Base-by-base conservation (phyloP, 2,888 invertebrate genomes). In the Myathropa florea region DNA sequence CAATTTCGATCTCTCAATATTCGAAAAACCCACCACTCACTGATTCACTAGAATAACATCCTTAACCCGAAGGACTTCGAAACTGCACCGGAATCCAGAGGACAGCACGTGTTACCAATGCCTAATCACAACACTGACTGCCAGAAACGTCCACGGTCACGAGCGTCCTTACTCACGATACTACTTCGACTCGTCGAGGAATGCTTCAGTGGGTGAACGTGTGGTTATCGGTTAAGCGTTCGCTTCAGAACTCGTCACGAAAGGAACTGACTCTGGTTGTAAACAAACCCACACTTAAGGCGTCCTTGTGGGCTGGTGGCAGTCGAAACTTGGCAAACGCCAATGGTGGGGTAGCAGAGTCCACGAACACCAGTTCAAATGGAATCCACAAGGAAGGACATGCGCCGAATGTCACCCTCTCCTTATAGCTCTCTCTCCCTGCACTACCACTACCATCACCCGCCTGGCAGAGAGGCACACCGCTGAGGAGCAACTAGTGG, bases 61-160 rank as follows among this genome's bases (percentile, higher is more conserved):
- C 46, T 46, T 7, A 3, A 18, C 4, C 18, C 46, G 46, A 46
- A 46, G 46, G 18, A 24, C 57, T 53, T 64, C 23, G 4, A 39
- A 65, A 60, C 28, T 39, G 46, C 46, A 46, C 63, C 30, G 33
- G 61, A 18, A 55, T 55, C 53, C 26, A 33, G 26, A 28, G 39
- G 36, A 65, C 24, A 61, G 23, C 83, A 83, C 79, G 80, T 87
- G 87, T 63, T 83, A 83, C 80, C 87, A 80, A 79, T 76, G 72
- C 72, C 75, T 80, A 83, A 83, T 80, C 83, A 80, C 71, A 83
- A 75, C 72, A 83, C 65, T 55, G 83, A 83, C 83, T 87, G 83
- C n/a, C 53, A 10, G 46, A 7, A 28, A 72, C 36, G 46, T 36
- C 24, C 57, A 33, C 68, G 24, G 57, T 59, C 70, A 78, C 77